A percentile compares a stretch with the other conserved stretches of the same genome.
phyloP scores from a whole-genome alignment of 2,888 invertebrate species.

The Drosophila meridionalis region DNA sequence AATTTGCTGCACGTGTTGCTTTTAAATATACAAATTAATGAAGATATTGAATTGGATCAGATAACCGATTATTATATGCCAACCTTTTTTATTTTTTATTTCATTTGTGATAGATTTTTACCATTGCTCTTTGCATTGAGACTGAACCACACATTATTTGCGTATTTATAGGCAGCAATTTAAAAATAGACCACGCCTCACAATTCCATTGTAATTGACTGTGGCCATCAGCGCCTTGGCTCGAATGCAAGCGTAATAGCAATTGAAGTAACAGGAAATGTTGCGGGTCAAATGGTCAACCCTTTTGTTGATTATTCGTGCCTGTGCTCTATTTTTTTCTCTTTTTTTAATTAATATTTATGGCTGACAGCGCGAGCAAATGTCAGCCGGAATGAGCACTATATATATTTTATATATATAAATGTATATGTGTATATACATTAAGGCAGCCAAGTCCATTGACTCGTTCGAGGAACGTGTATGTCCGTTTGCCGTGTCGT shows the following conservation, averaged over 20 bases:
- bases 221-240: constrained; percentile 14
- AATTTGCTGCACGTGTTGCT: neutral
- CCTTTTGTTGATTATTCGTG: constrained; percentile 55
- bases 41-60: neutral
- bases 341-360: constrained; percentile 59
- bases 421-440: constrained; percentile 2
- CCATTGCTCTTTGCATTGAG: neutral
- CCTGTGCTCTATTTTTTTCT: constrained; percentile 15
- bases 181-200: constrained; percentile 34
- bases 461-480: constrained; percentile 43
- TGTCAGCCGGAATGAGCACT: neutral
- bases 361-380: constrained; percentile 31
- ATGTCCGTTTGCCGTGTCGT: constrained; percentile 49
- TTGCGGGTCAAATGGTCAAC: constrained; percentile 51
- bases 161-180: constrained; percentile 32
- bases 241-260: constrained; percentile 36
- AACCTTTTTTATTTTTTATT: neutral
- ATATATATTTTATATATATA: neutral
- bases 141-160: constrained; percentile 2
- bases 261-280: constrained; percentile 55
- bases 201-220: constrained; percentile 9
- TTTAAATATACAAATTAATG: neutral
- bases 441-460: constrained; percentile 56
- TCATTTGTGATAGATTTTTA: neutral
- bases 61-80: neutral